Percentiles rank a stretch among this genome's conserved stretches.
phyloP scores from a whole-genome alignment of 1,140 invertebrate genomes.

The Drosophila pallidifrons region DNA sequence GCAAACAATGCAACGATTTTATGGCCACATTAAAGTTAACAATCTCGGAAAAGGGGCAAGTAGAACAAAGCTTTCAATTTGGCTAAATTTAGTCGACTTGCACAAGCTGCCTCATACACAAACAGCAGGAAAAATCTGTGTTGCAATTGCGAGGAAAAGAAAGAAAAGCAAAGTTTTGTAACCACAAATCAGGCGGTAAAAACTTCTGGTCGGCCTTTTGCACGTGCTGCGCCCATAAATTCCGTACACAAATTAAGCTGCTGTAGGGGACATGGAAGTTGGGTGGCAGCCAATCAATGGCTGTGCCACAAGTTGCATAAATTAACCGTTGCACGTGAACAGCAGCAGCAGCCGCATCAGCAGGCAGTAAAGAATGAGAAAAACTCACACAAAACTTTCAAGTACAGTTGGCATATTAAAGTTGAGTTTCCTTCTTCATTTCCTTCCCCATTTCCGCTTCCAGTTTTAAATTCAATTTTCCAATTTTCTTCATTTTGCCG shows the following conservation, averaged over 20 bases:
- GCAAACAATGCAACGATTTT: slow-evolving; percentile 69
- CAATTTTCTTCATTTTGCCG: slow-evolving; percentile 58
- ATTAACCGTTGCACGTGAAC: slow-evolving; percentile 76
- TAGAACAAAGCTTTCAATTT: slow-evolving; percentile 60
- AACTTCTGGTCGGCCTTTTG: slow-evolving; percentile 66
- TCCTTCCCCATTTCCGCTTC: neutral
- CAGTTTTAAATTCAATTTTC: slow-evolving; percentile 53
- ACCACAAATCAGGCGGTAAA: slow-evolving; percentile 80
- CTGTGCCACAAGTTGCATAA: slow-evolving; percentile 77
- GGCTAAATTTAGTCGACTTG: slow-evolving; percentile 67
- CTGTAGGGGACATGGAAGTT: neutral
- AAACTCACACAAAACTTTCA: slow-evolving; percentile 52
- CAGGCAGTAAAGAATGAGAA: neutral
- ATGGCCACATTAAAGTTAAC: slow-evolving; percentile 72
- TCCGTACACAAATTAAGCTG: slow-evolving; percentile 72
- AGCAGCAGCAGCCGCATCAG: slow-evolving; percentile 4
- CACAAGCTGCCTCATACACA: slow-evolving; percentile 47
- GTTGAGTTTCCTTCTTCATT: slow-evolving; percentile 30
- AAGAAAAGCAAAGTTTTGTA: slow-evolving; percentile 60
- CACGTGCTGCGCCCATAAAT: slow-evolving; percentile 79
- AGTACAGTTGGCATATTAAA: slow-evolving; percentile 68
- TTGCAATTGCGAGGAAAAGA: slow-evolving; percentile 46
- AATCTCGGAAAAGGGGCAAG: slow-evolving; percentile 42
- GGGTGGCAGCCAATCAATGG: slow-evolving; percentile 70
- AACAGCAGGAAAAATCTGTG: slow-evolving; percentile 37